Base-by-base conservation (phyloP, 2,888 invertebrate genomes). In the Ormyrus pomaceus region DNA sequence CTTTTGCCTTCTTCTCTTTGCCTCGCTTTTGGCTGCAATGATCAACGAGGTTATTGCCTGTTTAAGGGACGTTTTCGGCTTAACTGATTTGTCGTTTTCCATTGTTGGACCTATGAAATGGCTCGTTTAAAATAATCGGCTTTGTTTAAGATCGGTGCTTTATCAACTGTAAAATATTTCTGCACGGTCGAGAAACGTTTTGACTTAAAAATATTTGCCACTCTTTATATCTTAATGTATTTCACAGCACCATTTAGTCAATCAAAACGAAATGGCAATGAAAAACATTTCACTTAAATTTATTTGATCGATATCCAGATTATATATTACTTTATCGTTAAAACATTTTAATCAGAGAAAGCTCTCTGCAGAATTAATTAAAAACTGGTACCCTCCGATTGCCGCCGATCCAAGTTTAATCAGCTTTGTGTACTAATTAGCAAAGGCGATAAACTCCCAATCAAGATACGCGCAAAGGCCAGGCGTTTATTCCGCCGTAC, bases 351-450 rank as follows among this genome's bases (percentile, higher is more conserved):
- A 74, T 68, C 53, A 62, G 46, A 5, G 50, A 61, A 58, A 69
- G 50, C 62, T 45, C n/a, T 72, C 62, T 73, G 70, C 48, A 58
- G 65, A 45, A 50, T 71, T 79, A 65, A 79, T 75, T 79, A 79
- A 75, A 71, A 66, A 11, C 62, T 56, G 68, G 58, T 77, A 53
- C 55, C 34, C 53, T 65, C 65, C 48, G 70, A 70, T 69, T 45
- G 10, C 65, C 19, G 1, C 48, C 10, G 46, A 34, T 34, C 34
- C 34, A 4, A 34, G 19, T 58, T 55, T 51, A 50, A 70, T 70
- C 34, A 56, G 50, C 13, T 71, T 79, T 79, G 75, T 79, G 58
- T n/a, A 71, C 71, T 75, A 79, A 79, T 79, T 79, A 79, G 75
- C 66, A 48, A 46, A 66, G 68, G 55, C 64, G 79, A 79, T 79